These are phyloP conservation scores for Frankliniella fusca DNA, from an alignment of 2,888 invertebrate genomes.

Conservation along the genomic window DNA sequence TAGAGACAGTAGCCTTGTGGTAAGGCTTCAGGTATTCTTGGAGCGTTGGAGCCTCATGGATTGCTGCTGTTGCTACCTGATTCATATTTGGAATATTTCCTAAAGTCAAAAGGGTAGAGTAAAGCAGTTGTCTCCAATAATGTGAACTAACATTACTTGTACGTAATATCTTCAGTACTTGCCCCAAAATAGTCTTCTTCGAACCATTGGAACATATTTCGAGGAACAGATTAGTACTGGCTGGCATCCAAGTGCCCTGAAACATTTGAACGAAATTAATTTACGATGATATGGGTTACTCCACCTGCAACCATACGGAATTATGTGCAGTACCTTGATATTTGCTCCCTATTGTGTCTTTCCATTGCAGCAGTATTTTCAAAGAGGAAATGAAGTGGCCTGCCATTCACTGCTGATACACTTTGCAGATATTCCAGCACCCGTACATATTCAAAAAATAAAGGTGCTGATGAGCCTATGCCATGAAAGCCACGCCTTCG, in stretches of 20 bases:
- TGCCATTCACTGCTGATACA: background rate
- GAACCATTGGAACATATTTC: background rate
- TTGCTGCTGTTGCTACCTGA: too few relatives aligned
- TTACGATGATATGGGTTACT: background rate
- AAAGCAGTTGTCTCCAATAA: too few relatives aligned
- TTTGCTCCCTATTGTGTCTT: background rate
- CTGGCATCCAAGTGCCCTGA: background rate
- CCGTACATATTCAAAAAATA: background rate
- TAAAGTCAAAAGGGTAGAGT: background rate
- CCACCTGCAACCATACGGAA: too few relatives aligned
- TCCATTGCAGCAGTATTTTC: background rate
- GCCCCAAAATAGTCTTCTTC: background rate
- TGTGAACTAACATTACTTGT: too few relatives aligned
- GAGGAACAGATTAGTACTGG: background rate
- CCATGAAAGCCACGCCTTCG: too few relatives aligned
- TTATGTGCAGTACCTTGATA: too few relatives aligned
- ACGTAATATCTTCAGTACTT: background rate
- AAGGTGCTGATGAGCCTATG: background rate
- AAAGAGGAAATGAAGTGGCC: background rate
- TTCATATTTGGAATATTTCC: background rate
- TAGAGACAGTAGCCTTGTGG: background rate
- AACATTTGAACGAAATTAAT: background rate
- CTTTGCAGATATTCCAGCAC: background rate
- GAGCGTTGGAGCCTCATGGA: background rate
- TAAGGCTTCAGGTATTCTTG: background rate